Evolutionary conservation across 2,888 invertebrate species (phyloP), one percentile per base, ranked within the genome.

Genomic region (Pseudoips prasinana): DNA sequence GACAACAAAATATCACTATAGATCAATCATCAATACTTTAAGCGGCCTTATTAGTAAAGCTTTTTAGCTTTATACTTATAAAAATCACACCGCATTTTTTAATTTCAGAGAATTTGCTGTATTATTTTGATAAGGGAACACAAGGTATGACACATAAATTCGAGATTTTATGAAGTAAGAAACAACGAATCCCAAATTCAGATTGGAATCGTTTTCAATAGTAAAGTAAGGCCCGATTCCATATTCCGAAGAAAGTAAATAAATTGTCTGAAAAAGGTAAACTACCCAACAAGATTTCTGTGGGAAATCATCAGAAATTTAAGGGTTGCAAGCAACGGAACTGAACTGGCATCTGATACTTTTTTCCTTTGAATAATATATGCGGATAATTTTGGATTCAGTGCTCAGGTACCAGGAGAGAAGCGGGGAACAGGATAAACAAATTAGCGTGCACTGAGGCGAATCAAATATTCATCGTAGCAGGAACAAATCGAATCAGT

Each of bases 401-500:
- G 51, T 57, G 43, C 25, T 42, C 57, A 61, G 59, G 59, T 69
- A 80, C 71, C 67, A 65, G 71, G 74, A 64, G 65, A 73, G 68
- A 72, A 78, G 63, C 58, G 61, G 42, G 65, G 63, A 76, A 74
- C 80, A 77, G 82, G 81, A 79, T 87, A 87, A 86, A 87, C 87
- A 88, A 87, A 88, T 87, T 87, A 88, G 85, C 75, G 84, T 80
- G 82, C 86, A 88, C 78, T 84, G 86, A 86, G 77, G 65, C 74
- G 73, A 70, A 87, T 89, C 85, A 88, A 89, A 88, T 82, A 89
- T 89, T 89, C 86, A 89, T 82, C 80, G 81, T 66, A 65, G 68
- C 78, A 82, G 76, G 76, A 85, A 85, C 85, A 88, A 87, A 89
- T 89, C 89, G 88, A 88, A 89, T 89, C 84, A 85, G 77, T 66